Base-by-base conservation (phyloP, 2,888 invertebrate genomes). In the Parnassius mnemosyne region DNA sequence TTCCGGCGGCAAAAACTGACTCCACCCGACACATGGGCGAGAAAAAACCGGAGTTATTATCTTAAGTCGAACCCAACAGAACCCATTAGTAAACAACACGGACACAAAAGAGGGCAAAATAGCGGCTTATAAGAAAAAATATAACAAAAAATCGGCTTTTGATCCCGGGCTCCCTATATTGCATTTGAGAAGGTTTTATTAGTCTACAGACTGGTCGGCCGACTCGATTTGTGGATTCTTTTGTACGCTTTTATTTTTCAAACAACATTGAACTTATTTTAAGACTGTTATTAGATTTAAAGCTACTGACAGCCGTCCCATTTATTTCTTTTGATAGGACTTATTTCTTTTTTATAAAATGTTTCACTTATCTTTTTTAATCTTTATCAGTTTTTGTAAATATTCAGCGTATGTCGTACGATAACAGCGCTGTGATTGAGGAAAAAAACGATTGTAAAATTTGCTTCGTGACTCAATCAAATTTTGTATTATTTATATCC, bases 51-150 rank as follows among this genome's bases (percentile, higher is more conserved):
- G 78, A 89, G 84, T 88, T 90, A 90, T 91, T 90, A 91, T 90
- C 90, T 90, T 84, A 90, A 89, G 89, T 89, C 89, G 89, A 87
- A 87, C 87, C 89, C 87, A 89, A 84, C 89, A 87, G 89, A 89
- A 87, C 87, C 89, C 90, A 91, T 91, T 91, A 91, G 91, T 90
- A 91, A 90, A 90, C 91, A 90, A 90, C 91, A 84, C 85, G 82
- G 80, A 79, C 89, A 88, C 89, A 90, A 89, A 89, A 83, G 85
- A 89, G 89, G 85, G 87, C 83, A 84, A 88, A 89, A 89, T 85
- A 87, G 85, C 85, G 74, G 84, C 86, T 85, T 83, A 87, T 81
- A 85, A 87, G 89, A 86, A 83, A 84, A 79, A 76, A 71, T 67
- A 80, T 81, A 80, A 89, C 88, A 89, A 90, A 90, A 90, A 91